Percentiles rank a stretch among this genome's conserved stretches.
These are phyloP conservation scores for Aleiodes testaceus DNA, from an alignment of 2,888 invertebrate genomes.

Conservation along the genomic window DNA sequence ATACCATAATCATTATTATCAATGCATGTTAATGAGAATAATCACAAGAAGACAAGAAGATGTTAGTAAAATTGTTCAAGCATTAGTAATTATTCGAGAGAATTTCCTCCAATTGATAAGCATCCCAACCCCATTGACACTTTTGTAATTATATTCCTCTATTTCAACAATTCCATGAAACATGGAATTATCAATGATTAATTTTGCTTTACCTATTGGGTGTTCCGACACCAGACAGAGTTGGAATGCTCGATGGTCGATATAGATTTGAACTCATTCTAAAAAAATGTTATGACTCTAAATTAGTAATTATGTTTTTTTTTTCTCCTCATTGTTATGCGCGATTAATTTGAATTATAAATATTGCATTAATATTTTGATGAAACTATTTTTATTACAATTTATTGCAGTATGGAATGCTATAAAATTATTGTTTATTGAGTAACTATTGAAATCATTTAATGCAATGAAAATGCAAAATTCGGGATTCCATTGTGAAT, in stretches of 20 bases:
- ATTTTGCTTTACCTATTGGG: constrained; percentile 80
- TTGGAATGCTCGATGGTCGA: constrained; percentile 91
- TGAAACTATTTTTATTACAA: not conserved
- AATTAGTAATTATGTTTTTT: constrained; percentile 44
- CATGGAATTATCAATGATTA: constrained; percentile 58
- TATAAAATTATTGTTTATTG: not conserved
- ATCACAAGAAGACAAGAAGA: not conserved
- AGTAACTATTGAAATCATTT: constrained; percentile 1
- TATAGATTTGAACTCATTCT: constrained; percentile 84
- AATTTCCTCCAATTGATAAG: constrained; percentile 32
- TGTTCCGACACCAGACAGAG: constrained; percentile 83
- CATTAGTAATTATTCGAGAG: not conserved
- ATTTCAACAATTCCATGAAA: constrained; percentile 9
- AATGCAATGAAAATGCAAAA: constrained; percentile 23
- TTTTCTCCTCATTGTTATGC: constrained; percentile 38
- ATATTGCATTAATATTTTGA: constrained; percentile 2
- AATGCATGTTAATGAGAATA: constrained; percentile 15
- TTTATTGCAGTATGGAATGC: constrained; percentile 13
- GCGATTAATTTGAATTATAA: constrained; percentile 11
- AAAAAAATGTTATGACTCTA: constrained; percentile 65
- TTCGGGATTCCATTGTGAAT: constrained; percentile 4
- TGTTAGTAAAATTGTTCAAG: constrained; percentile 17
- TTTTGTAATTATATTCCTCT: not conserved
- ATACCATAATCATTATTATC: constrained; percentile 54
- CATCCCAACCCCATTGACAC: constrained; percentile 11